phyloP scores from a whole-genome alignment of 1,140 invertebrate species.

The Drosophila subobscura region DNA sequence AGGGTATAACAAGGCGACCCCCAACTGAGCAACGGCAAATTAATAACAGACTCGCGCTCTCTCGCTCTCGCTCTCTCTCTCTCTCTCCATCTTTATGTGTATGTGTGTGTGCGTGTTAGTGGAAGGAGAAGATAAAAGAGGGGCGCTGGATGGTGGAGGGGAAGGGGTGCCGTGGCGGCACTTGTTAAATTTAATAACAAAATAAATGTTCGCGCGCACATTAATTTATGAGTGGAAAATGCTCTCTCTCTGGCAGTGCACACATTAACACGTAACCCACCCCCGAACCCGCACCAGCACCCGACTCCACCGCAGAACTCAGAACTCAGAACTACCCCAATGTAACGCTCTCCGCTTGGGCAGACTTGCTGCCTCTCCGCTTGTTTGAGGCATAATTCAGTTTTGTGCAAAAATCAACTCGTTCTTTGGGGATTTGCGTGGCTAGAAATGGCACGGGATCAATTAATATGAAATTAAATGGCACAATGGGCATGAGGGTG shows the following conservation, averaged over 20 bases:
- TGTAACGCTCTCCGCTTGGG: not conserved
- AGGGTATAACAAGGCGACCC: conserved; percentile 6
- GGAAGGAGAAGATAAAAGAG: too few species aligned
- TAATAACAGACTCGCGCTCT: conserved; percentile 51
- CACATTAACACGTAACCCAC: conserved; percentile 62
- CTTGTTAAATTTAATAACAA: conserved; percentile 80
- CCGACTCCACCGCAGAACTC: too few species aligned
- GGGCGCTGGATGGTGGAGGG: not conserved
- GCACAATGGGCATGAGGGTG: too few species aligned
- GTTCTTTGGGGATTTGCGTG: conserved; percentile 16
- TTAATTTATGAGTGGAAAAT: conserved; percentile 75
- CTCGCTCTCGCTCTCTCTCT: not conserved
- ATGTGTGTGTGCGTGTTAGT: conserved; percentile 2
- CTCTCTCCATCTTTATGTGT: not conserved
- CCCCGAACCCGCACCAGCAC: not conserved
- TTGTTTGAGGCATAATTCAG: conserved; percentile 59
- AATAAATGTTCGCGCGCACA: conserved; percentile 73
- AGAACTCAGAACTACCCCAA: too few species aligned
- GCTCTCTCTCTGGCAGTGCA: conserved; percentile 51
- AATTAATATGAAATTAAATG: conserved; percentile 7
- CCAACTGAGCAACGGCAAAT: conserved; percentile 64
- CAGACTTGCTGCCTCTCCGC: conserved; percentile 2
- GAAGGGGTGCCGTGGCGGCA: conserved; percentile 31
- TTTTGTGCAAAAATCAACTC: conserved; percentile 44
- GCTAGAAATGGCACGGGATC: conserved; percentile 1